Evolutionary conservation across 2,888 invertebrate genomes (phyloP).

Genomic region (Nomada goodeniana): DNA sequence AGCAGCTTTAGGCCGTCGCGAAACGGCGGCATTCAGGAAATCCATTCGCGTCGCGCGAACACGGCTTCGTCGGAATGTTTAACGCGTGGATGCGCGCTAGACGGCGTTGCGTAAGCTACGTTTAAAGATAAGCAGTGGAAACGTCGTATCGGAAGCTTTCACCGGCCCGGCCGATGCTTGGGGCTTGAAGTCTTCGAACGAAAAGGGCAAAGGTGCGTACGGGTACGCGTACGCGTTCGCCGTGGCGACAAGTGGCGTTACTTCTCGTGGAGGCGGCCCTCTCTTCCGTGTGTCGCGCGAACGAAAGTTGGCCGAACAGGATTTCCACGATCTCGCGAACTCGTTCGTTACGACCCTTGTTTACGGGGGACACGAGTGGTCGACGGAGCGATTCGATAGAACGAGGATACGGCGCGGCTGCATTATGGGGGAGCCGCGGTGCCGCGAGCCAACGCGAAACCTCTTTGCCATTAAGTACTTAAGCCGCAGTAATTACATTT

Average conservation of each 20-base stretch:
- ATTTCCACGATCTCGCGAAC: conserved; percentile 35
- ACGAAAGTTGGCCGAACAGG: conserved; percentile 44
- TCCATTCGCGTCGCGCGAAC: neutral
- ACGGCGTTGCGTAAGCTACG: conserved; percentile 3
- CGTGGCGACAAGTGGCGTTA: conserved; percentile 11
- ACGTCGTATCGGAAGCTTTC: conserved; percentile 16
- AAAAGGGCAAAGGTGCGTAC: conserved; percentile 21
- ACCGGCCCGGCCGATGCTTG: neutral
- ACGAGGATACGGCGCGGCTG: neutral
- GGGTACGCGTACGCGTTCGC: neutral
- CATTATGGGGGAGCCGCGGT: neutral
- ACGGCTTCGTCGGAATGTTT: conserved; percentile 3
- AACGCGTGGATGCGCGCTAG: neutral
- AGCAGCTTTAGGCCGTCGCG: conserved; percentile 2
- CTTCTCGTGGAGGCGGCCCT: conserved; percentile 1
- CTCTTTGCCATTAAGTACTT: too few species aligned
- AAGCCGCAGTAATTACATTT: too few species aligned
- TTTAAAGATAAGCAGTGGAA: conserved; percentile 15
- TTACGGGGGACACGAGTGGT: conserved; percentile 31
- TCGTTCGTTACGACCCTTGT: conserved; percentile 27
- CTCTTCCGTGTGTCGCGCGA: conserved; percentile 36
- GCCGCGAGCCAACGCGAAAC: neutral
- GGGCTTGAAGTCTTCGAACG: neutral
- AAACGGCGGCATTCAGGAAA: neutral
- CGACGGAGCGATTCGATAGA: conserved; percentile 46